A percentile compares a stretch with the other conserved stretches of the same genome.
Conservation (phyloP, 1,140 invertebrate genomes). For the Drosophila eugracilis region DNA sequence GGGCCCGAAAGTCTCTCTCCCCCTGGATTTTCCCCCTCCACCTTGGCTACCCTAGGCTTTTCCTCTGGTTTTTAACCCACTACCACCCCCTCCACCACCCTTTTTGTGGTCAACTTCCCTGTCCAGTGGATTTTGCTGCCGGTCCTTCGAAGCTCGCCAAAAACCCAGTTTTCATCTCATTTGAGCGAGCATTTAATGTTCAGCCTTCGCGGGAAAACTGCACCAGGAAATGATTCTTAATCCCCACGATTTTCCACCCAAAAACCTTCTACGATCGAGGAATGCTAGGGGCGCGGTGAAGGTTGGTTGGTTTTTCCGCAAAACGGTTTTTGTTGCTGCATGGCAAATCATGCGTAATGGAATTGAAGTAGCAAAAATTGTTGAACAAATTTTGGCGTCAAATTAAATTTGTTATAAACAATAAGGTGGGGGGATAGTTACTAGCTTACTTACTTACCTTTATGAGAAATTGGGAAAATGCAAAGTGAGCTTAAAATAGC, state of each 20-base stretch:
- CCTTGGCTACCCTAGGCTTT: too few relatives aligned
- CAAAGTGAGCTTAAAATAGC: too few relatives aligned
- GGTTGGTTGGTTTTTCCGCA: conserved; percentile 20
- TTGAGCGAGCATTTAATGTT: conserved; percentile 52
- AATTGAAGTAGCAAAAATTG: conserved; percentile 35
- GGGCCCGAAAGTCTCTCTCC: conserved; percentile 23
- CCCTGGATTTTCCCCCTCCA: neutral
- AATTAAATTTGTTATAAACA: conserved; percentile 15
- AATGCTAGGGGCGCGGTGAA: neutral
- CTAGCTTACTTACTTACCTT: too few relatives aligned
- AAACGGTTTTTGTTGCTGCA: conserved; percentile 21
- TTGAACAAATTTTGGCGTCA: conserved; percentile 6
- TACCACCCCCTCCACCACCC: neutral
- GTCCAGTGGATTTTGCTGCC: conserved; percentile 30
- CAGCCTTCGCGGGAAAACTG: conserved; percentile 17
- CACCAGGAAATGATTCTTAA: conserved; percentile 49
- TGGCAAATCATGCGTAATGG: conserved; percentile 42
- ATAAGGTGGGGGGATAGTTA: too few relatives aligned
- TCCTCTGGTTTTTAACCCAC: neutral
- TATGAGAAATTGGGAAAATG: too few relatives aligned
- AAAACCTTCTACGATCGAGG: conserved; percentile 3
- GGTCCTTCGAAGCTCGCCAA: conserved; percentile 7
- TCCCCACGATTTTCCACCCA: conserved; percentile 18
- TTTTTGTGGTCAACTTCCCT: conserved; percentile 26
- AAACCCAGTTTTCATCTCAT: conserved; percentile 42